Evolutionary conservation across 2,888 invertebrate genomes (phyloP), one percentile per base, ranked within the genome.

Genomic region (Drosophila nr. perissopoda): DNA sequence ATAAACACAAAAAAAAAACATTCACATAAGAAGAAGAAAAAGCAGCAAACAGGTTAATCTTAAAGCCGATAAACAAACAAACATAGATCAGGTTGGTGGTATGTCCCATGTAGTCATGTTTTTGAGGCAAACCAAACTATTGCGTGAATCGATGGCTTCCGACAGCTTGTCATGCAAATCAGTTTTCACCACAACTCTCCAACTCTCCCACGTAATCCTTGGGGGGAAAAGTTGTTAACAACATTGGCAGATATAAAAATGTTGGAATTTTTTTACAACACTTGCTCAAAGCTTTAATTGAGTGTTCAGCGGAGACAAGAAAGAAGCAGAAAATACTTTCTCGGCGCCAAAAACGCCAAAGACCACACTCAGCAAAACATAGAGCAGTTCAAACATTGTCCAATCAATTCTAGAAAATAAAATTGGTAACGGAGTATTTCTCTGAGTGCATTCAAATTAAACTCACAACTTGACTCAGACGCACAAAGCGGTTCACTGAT

Each of bases 81-180:
- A 57, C 72, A 82, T 45, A 56, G 66, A 69, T 80, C 72, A 57
- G 48, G 33, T 40, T 69, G 45, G 51, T 57, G 61, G 58, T 60
- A 68, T 78, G 58, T 51, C 49, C 33, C 38, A 66, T 56, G 68
- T 70, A 60, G 59, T 61, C 78, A 64, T 80, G 83, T 77, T 72
- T 78, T 65, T 29, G 64, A 40, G 52, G 49, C 72, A 59, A 27
- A 29, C n/a, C 48, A 70, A 70, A 34, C 49, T 72, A 84, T 84
- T 89, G 89, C 84, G 86, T 84, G 90, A 82, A 80, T 71, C 65
- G 58, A 69, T 58, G 49, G 75, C 88, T 85, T 85, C 85, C 85
- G 85, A 80, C 85, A 89, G 80, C 73, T 80, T 82, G 88, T 77
- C 86, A 89, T 89, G 88, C 80, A 89, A 85, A 85, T 87, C 75